Evolutionary conservation across 2,888 invertebrate genomes (phyloP), one percentile per base, ranked within the genome.

Genomic region (Caenorhabditis auriculariae): DNA sequence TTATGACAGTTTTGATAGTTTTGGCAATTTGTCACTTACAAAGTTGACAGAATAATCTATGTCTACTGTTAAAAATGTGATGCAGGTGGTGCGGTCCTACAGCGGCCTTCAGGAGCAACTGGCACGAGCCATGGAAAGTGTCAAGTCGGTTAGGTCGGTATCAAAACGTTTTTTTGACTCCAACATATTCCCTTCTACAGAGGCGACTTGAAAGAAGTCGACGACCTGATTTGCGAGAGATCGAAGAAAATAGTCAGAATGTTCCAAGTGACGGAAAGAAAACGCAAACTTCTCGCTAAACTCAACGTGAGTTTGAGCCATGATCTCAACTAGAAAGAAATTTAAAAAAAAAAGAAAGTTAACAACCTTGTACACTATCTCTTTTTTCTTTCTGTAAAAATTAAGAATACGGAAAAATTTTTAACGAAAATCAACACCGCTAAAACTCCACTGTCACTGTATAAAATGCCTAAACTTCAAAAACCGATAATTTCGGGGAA

Each of bases 51-150:
- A n/a, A n/a, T n/a, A n/a, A n/a, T n/a, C 19, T 41, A 41, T 82
- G 94, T 94, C 9, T 91, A 55, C 19, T 42, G 49, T 29, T 50
- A n/a, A n/a, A n/a, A n/a, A n/a, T n/a, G n/a, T n/a, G 47, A 45
- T 48, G 48, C 60, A 90, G 93, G 95, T 95, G 0, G 95, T 98
- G 90, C 89, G 94, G 52, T 95, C 95, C 6, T 96, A 98, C 84
- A 94, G 96, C 82, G 90, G 91, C 27, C 89, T 98, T 47, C 91
- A 95, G 88, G 92, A 93, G 72, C 91, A 95, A 82, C 89, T 98
- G 87, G 89, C 89, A 1, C 87, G 88, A 12, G 74, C 77, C 5
- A 56, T 72, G 56, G 47, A 60, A 32, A 54, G 59, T 48, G 69
- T 76, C 6, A 55, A 60, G 28, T 52, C 44, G 7, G 69, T 77